Conservation (phyloP, 2,113 vertebrate species). For the Labeo rohita region DNA sequence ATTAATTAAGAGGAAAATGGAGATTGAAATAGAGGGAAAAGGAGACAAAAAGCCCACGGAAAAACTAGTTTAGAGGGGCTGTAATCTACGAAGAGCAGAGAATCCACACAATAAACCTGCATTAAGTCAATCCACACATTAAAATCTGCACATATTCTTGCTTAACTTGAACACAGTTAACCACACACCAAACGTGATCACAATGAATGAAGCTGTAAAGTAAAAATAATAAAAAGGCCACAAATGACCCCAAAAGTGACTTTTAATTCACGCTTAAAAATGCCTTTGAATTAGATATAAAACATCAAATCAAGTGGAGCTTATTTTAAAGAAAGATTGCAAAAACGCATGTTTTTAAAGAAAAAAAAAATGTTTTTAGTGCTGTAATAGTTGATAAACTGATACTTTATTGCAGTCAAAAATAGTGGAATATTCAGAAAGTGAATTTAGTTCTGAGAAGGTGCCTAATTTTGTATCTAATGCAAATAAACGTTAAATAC, state of each 20-base stretch:
- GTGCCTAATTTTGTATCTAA: not conserved
- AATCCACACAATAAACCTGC: constrained; percentile 21
- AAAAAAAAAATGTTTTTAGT: no score
- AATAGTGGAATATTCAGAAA: not conserved
- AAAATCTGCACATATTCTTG: not conserved
- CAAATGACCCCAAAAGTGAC: not conserved
- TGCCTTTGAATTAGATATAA: not conserved
- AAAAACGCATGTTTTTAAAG: not conserved
- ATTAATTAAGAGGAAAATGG: constrained; percentile 60
- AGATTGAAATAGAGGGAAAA: constrained; percentile 60
- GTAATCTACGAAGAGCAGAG: constrained; percentile 56
- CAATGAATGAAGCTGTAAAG: not conserved
- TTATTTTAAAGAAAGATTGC: not conserved
- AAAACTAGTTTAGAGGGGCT: constrained; percentile 53
- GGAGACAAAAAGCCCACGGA: constrained; percentile 55
- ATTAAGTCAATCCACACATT: not conserved
- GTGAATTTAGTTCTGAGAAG: no score
- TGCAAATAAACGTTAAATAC: not conserved
- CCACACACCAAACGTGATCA: constrained; percentile 28
- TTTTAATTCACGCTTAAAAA: not conserved
- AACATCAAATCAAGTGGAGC: not conserved
- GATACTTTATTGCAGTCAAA: not conserved
- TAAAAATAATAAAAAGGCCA: not conserved
- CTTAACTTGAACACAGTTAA: constrained; percentile 20
- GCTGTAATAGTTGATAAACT: not conserved